Base-by-base conservation (phyloP, 1,140 invertebrate genomes). In the Lepidostoma basale region DNA sequence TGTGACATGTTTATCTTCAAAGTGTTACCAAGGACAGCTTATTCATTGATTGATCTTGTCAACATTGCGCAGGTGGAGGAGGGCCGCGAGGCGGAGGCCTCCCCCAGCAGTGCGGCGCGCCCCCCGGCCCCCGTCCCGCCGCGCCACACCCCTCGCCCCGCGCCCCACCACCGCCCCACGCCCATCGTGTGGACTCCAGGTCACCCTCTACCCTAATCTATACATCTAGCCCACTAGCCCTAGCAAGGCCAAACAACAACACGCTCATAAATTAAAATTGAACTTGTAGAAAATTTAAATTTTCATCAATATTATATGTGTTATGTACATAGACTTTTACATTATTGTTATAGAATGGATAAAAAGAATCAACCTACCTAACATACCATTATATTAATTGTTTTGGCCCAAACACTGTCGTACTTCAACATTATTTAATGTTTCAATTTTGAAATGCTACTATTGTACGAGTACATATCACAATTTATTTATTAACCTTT, bases 21-120 rank as follows among this genome's bases (percentile, higher is more conserved):
- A n/a, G n/a, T n/a, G n/a, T n/a, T n/a, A n/a, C n/a, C n/a, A n/a
- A n/a, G n/a, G n/a, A n/a, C n/a, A n/a, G n/a, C n/a, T n/a, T n/a
- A n/a, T n/a, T n/a, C n/a, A n/a, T n/a, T n/a, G n/a, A n/a, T 33
- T 33, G 30, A 33, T 33, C 30, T 5, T 33, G 30, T 33, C 36
- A 8, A 58, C n/a, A n/a, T n/a, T 63, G 74, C 79, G 75, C 71
- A 80, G 10, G 77, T 83, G 23, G 88, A 90, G 74, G 89, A 91
- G 68, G 87, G 87, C 8, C 84, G 88, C 22, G 89, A 90, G 74
- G 88, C 88, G 3, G 89, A 90, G 77, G 87, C 87, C 1, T 84
- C 84, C 10, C 83, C 85, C 0, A 86, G 84, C 6, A 84, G 40
- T 22, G 23, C n/a, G 0, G n/a, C 22, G 36, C 25, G 28, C 9